These are phyloP conservation scores for Dolomedes plantarius DNA, from an alignment of 2,888 invertebrate genomes.

Conservation along the genomic window DNA sequence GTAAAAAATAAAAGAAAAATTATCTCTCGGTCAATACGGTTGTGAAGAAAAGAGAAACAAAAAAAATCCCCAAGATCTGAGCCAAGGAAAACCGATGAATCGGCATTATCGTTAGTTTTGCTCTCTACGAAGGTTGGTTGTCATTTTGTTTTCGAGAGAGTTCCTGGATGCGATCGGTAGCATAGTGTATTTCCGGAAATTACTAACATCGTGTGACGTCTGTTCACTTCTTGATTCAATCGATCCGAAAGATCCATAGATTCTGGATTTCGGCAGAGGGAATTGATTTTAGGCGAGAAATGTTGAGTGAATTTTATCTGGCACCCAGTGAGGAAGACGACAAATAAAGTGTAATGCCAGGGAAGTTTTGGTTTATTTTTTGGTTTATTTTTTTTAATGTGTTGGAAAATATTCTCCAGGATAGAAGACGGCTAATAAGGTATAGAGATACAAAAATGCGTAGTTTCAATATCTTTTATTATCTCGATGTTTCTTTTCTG, in stretches of 20 bases:
- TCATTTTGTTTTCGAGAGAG: slow-evolving; percentile 41
- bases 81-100: slow-evolving; percentile 44
- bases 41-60: not conserved
- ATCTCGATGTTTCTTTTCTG: too few relatives aligned
- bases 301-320: too few relatives aligned
- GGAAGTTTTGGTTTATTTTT: too few relatives aligned
- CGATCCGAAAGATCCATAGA: slow-evolving; percentile 28
- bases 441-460: too few relatives aligned
- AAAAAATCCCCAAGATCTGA: slow-evolving; percentile 3
- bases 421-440: too few relatives aligned
- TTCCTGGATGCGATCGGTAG: slow-evolving; percentile 62
- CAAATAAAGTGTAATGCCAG: too few relatives aligned
- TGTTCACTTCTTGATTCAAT: slow-evolving; percentile 54
- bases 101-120: slow-evolving; percentile 63
- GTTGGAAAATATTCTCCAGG: too few relatives aligned
- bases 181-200: slow-evolving; percentile 67
- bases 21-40: not conserved
- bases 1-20: slow-evolving; percentile 24
- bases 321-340: too few relatives aligned
- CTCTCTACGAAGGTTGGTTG: slow-evolving; percentile 48
- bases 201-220: slow-evolving; percentile 46
- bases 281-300: slow-evolving; percentile 58
- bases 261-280: slow-evolving; percentile 30
- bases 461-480: too few relatives aligned
- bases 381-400: too few relatives aligned